Conservation (phyloP, 2,888 invertebrate species). For the Hydrotaea diabolus region DNA sequence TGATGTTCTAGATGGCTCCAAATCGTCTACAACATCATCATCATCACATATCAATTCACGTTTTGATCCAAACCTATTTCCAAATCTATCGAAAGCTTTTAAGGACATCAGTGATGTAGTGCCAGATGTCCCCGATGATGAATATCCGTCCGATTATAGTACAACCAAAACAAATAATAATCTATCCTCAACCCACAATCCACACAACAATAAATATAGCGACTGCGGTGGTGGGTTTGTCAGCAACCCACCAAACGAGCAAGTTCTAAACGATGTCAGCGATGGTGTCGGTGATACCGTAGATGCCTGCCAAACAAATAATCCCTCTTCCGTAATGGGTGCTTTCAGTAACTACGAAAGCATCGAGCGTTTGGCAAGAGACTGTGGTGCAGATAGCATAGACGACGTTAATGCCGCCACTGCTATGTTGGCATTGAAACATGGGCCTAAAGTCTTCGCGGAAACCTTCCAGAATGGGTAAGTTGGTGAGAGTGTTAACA, state of each 20-base stretch:
- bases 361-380: slow-evolving; percentile 77
- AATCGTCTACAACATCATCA: slow-evolving; percentile 73
- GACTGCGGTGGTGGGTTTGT: slow-evolving; percentile 53
- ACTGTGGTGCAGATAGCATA: slow-evolving; percentile 83
- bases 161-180: slow-evolving; percentile 70
- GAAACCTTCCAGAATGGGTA: slow-evolving; percentile 80
- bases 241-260: slow-evolving; percentile 52
- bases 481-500: slow-evolving; percentile 61
- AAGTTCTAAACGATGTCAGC: slow-evolving; percentile 42
- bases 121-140: slow-evolving; percentile 74
- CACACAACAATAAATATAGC: slow-evolving; percentile 52
- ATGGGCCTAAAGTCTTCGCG: slow-evolving; percentile 87
- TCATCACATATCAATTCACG: slow-evolving; percentile 72
- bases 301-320: slow-evolving; percentile 40
- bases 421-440: slow-evolving; percentile 93
- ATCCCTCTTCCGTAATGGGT: slow-evolving; percentile 65
- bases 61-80: slow-evolving; percentile 90
- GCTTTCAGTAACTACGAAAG: slow-evolving; percentile 75
- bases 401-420: slow-evolving; percentile 92
- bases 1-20: slow-evolving; percentile 71
- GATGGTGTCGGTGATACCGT: slow-evolving; percentile 32
- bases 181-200: slow-evolving; percentile 43
- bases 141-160: slow-evolving; percentile 76
- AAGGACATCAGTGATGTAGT: slow-evolving; percentile 73
- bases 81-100: slow-evolving; percentile 87